These are phyloP conservation scores for Drosophila rhopaloa DNA, from an alignment of 1,140 invertebrate species.

Conservation along the genomic window DNA sequence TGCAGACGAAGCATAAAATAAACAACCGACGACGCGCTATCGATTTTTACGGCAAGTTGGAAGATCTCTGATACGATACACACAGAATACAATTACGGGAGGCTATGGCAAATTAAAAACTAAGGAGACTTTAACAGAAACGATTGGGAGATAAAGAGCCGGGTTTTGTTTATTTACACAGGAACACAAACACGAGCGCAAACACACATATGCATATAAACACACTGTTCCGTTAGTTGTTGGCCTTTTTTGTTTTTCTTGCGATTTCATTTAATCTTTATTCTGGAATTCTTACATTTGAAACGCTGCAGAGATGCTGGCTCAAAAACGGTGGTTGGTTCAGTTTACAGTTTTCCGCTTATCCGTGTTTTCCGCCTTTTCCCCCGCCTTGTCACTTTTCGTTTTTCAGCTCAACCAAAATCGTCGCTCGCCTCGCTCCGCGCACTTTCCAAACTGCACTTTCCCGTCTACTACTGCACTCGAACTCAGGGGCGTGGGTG, in stretches of 20 bases:
- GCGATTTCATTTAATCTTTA: neutral
- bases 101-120: conserved; percentile 30
- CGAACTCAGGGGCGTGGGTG: conserved; percentile 38
- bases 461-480: conserved; percentile 30
- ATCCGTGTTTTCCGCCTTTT: conserved; percentile 24
- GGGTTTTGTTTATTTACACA: conserved; percentile 50
- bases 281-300: conserved; percentile 12
- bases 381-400: conserved; percentile 14
- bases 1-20: conserved; percentile 82
- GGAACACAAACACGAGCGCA: conserved; percentile 8
- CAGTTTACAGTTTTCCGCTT: conserved; percentile 11
- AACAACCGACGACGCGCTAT: conserved; percentile 73
- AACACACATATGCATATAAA: conserved; percentile 11
- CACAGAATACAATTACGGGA: conserved; percentile 2
- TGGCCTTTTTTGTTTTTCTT: conserved; percentile 19
- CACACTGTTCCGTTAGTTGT: conserved; percentile 27
- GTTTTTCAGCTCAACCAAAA: conserved; percentile 19
- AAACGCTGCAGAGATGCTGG: conserved; percentile 1
- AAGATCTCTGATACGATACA: conserved; percentile 50
- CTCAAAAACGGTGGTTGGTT: conserved; percentile 6
- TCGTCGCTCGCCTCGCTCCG: conserved; percentile 19
- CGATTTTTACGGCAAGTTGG: conserved; percentile 70
- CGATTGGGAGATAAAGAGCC: conserved; percentile 19
- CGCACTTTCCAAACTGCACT: conserved; percentile 29
- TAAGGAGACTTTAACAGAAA: neutral